Evolutionary conservation across 2,113 vertebrate species (phyloP).

Genomic region (Genyomyrus donnyi): DNA sequence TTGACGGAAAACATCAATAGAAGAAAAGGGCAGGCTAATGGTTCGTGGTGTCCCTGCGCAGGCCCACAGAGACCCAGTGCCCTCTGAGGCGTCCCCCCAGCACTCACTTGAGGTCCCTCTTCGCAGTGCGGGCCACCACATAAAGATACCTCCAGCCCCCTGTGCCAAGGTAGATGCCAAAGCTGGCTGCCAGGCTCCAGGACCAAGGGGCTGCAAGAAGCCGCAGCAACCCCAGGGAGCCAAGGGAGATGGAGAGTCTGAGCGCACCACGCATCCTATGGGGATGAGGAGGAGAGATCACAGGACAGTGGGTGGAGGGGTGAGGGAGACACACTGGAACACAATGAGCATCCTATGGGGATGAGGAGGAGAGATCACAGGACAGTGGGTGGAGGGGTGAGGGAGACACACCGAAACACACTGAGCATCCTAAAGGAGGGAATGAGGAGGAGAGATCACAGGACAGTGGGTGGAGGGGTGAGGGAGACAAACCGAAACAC

Average conservation of each 20-base stretch:
- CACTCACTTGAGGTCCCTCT: slow-evolving; percentile 76
- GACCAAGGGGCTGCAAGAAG: slow-evolving; percentile 75
- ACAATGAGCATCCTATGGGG: slow-evolving; percentile 53
- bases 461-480: not conserved
- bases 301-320: slow-evolving; percentile 32
- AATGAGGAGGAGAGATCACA: not conserved
- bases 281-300: not conserved
- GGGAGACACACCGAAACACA: slow-evolving; percentile 40
- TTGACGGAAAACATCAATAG: not conserved
- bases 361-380: not conserved
- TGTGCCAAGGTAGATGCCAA: slow-evolving; percentile 72
- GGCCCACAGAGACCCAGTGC: not conserved
- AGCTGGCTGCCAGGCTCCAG: slow-evolving; percentile 72
- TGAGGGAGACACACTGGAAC: slow-evolving; percentile 48
- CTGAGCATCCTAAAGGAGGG: slow-evolving; percentile 52
- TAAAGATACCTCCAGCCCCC: slow-evolving; percentile 82
- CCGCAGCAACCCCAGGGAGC: slow-evolving; percentile 63
- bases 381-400: slow-evolving; percentile 41
- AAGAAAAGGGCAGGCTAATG: not conserved
- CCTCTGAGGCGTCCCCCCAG: not conserved
- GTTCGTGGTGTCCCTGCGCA: not conserved
- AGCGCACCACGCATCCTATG: slow-evolving; percentile 60
- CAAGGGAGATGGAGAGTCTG: slow-evolving; percentile 58
- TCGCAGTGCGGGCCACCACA: slow-evolving; percentile 67
- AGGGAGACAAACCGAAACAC: not conserved